These are phyloP conservation scores for Typhlichthys subterraneus DNA, from an alignment of 2,797 vertebrate genomes.

Conservation along the genomic window DNA sequence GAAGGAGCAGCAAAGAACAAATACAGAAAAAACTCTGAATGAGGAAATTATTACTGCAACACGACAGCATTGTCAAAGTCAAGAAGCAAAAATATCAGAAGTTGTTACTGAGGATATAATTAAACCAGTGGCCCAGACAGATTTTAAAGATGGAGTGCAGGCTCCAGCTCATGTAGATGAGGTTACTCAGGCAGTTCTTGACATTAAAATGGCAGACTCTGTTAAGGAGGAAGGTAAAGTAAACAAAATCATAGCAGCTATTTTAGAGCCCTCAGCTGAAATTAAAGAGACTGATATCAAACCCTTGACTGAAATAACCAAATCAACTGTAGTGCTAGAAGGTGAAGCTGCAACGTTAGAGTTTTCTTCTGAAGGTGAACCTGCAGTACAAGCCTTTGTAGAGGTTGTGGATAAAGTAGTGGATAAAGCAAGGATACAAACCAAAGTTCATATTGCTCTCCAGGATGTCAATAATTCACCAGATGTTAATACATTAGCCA, in stretches of 20 bases:
- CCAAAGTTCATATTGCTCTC: conserved; percentile 51
- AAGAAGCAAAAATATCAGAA: conserved; percentile 7
- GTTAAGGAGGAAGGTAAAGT: conserved; percentile 18
- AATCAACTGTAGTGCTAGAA: not conserved
- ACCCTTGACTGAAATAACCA: not conserved
- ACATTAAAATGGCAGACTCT: conserved; percentile 8
- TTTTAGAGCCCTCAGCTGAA: conserved; percentile 11
- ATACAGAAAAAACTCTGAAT: conserved; percentile 1
- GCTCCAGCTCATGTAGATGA: conserved; percentile 1
- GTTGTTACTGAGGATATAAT: conserved; percentile 2
- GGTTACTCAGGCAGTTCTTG: conserved; percentile 4
- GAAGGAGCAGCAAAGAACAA: conserved; percentile 13
- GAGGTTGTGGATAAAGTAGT: conserved; percentile 45
- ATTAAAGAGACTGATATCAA: conserved; percentile 22
- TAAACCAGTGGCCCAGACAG: conserved; percentile 23
- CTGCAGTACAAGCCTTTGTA: conserved; percentile 38
- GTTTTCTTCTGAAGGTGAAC: conserved; percentile 40
- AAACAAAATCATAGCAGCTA: conserved; percentile 2
- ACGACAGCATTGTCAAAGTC: conserved; percentile 11
- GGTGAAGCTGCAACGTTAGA: conserved; percentile 23
- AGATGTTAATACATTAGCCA: conserved; percentile 1
- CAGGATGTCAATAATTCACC: conserved; percentile 35
- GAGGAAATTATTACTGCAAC: conserved; percentile 12
- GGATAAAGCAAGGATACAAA: conserved; percentile 47
- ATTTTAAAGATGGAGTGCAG: conserved; percentile 1